phyloP scores from a whole-genome alignment of 1,140 invertebrate genomes.

The Zeugodacus cucurbitae region DNA sequence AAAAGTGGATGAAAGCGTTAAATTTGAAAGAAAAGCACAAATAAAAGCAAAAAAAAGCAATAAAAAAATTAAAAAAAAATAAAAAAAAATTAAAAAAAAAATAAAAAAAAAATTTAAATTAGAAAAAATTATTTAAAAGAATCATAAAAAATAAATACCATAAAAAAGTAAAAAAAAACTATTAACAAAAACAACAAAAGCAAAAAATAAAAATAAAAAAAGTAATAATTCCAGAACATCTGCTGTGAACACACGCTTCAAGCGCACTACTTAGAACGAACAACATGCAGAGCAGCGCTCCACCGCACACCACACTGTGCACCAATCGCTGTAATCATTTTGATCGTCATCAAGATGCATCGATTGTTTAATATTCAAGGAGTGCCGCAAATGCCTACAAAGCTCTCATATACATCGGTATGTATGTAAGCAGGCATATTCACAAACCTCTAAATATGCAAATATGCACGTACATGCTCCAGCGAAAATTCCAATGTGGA shows the following conservation, averaged over 20 bases:
- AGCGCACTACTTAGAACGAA: not conserved
- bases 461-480: not conserved
- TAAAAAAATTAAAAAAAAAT: not conserved
- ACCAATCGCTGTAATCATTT: not conserved
- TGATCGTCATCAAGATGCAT: constrained; percentile 7
- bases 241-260: constrained; percentile 13
- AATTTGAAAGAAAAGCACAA: not conserved
- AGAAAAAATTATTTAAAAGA: not conserved
- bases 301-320: not conserved
- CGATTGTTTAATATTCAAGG: constrained; percentile 28
- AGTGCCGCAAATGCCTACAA: not conserved
- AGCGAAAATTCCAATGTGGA: constrained; percentile 7
- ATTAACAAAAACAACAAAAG: not conserved
- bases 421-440: not conserved
- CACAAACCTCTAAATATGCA: not conserved
- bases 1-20: not conserved
- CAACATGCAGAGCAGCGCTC: not conserved
- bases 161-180: not conserved
- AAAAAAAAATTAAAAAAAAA: not conserved
- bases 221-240: not conserved
- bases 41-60: not conserved
- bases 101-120: not conserved
- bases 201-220: not conserved
- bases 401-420: not conserved
- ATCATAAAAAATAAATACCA: not conserved